phyloP scores from a whole-genome alignment of 2,888 invertebrate species.

The Mimumesa dahlbomi region DNA sequence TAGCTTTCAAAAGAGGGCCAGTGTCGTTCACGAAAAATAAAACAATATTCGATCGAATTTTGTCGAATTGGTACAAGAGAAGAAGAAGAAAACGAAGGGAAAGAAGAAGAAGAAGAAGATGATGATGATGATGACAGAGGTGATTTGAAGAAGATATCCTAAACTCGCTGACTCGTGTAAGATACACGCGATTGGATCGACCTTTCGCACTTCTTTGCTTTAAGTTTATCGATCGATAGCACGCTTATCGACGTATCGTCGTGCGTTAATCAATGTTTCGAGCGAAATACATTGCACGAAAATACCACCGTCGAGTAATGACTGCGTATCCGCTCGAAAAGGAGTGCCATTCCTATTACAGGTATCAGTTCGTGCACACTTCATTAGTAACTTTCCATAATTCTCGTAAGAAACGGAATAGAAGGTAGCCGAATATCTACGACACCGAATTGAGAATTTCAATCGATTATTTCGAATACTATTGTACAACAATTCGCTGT shows the following conservation, averaged over 20 bases:
- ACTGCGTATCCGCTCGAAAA: constrained; percentile 25
- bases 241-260: constrained; percentile 20
- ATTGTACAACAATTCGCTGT: constrained; percentile 9
- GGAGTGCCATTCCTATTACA: constrained; percentile 59
- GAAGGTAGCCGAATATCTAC: constrained; percentile 24
- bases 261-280: constrained; percentile 25
- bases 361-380: constrained; percentile 32
- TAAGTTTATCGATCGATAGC: constrained; percentile 43
- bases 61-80: constrained; percentile 12
- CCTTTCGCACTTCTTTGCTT: constrained; percentile 41
- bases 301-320: constrained; percentile 15
- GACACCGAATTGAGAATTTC: not conserved
- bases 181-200: constrained; percentile 42
- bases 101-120: not conserved
- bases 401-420: constrained; percentile 3
- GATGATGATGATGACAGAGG: constrained; percentile 1
- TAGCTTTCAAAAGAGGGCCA: constrained; percentile 46
- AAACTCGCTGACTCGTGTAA: constrained; percentile 44
- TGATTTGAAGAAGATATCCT: constrained; percentile 29
- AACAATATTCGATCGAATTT: constrained; percentile 6
- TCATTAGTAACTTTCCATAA: constrained; percentile 24
- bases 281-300: constrained; percentile 15
- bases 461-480: not conserved
- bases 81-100: not conserved
- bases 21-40: constrained; percentile 29